Conservation (phyloP, 1,140 invertebrate genomes). For the Drosophila watanabei region DNA sequence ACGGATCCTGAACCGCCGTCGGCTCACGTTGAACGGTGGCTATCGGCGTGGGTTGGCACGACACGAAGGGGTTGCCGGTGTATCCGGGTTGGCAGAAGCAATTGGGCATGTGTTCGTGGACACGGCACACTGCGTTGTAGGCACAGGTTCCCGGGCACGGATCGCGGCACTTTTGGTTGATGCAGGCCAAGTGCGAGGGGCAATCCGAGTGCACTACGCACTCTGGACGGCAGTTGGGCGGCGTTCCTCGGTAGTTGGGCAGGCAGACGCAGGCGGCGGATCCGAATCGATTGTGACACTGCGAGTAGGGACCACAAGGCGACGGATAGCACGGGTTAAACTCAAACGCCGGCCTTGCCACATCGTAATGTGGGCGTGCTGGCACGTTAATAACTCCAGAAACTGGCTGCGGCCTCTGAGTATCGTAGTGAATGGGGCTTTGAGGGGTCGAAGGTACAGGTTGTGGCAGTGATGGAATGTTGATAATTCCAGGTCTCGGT, state of each 20-base stretch:
- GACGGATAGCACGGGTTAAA: constrained; percentile 89
- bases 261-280: constrained; percentile 89
- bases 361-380: constrained; percentile 85
- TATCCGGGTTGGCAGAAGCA: constrained; percentile 91
- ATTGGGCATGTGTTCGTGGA: constrained; percentile 91
- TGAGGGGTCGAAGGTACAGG: constrained; percentile 14
- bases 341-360: constrained; percentile 86
- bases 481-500: constrained; percentile 32
- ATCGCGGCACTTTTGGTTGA: constrained; percentile 93
- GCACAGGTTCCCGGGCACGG: constrained; percentile 93
- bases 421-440: constrained; percentile 20
- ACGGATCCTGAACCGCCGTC: constrained; percentile 88
- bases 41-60: constrained; percentile 85
- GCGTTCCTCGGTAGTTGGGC: constrained; percentile 89
- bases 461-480: constrained; percentile 35
- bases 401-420: constrained; percentile 18
- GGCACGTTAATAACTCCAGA: constrained; percentile 48
- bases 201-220: constrained; percentile 90
- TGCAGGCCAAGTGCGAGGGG: constrained; percentile 90
- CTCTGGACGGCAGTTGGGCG: constrained; percentile 91
- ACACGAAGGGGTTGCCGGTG: constrained; percentile 88
- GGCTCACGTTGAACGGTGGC: constrained; percentile 89
- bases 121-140: constrained; percentile 90
- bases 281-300: constrained; percentile 88
- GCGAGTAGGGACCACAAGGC: constrained; percentile 90